Percentiles rank a stretch among this genome's conserved stretches.
These are phyloP conservation scores for Drosophila robusta DNA, from an alignment of 2,888 invertebrate genomes.

Conservation along the genomic window DNA sequence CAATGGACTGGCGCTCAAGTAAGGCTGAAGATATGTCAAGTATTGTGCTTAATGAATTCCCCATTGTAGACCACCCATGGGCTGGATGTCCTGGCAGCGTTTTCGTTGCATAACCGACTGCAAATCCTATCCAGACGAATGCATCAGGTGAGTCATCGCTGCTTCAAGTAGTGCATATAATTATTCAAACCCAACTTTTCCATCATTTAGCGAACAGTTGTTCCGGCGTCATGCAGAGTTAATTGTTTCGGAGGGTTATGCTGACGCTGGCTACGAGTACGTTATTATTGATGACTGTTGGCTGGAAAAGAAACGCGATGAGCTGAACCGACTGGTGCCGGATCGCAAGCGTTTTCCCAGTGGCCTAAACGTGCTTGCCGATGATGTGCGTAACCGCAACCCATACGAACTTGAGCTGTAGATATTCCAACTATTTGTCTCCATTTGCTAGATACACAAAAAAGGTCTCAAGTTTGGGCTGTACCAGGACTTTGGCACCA, in stretches of 20 bases:
- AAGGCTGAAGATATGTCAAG: background rate
- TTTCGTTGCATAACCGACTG: conserved; percentile 88
- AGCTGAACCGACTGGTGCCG: conserved; percentile 87
- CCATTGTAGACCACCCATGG: conserved; percentile 88
- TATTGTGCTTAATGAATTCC: background rate
- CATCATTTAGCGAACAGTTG: conserved; percentile 86
- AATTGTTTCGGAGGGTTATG: conserved; percentile 89
- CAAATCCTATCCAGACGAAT: conserved; percentile 87
- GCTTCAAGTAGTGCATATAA: background rate
- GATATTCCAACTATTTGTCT: background rate
- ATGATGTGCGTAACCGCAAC: conserved; percentile 87
- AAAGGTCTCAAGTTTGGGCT: conserved; percentile 91
- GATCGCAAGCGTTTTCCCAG: conserved; percentile 89
- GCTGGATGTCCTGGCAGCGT: conserved; percentile 89
- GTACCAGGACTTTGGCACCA: conserved; percentile 91
- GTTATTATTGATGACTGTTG: conserved; percentile 92
- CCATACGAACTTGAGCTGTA: background rate
- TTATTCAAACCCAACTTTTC: background rate
- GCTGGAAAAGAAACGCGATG: conserved; percentile 88
- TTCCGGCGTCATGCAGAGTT: conserved; percentile 88
- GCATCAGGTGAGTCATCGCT: conserved; percentile 86
- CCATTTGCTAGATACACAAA: conserved; percentile 86
- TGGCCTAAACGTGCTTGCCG: conserved; percentile 89
- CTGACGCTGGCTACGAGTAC: conserved; percentile 90
- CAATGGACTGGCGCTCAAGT: conserved; percentile 87